A percentile compares a stretch with the other conserved stretches of the same genome.
Evolutionary conservation across 2,113 vertebrate species (phyloP).

Genomic region (Castor canadensis): DNA sequence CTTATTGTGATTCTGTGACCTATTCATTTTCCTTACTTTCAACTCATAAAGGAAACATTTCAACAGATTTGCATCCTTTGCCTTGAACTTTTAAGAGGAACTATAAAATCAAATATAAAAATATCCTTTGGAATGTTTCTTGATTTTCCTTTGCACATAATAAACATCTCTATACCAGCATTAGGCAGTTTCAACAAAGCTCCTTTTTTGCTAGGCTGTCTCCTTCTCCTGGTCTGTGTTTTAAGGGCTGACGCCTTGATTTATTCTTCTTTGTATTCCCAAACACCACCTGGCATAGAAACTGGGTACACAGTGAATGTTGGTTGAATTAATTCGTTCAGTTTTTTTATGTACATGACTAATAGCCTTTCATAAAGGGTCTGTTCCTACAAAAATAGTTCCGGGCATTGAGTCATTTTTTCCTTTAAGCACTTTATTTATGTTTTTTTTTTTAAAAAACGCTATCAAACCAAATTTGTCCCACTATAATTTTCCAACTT

Average conservation of each 20-base stretch:
- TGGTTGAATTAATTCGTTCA: conserved; percentile 13
- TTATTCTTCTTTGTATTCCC: conserved; percentile 38
- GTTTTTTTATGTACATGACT: conserved; percentile 54
- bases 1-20: background rate
- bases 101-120: conserved; percentile 59
- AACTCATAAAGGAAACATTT: conserved; percentile 39
- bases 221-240: background rate
- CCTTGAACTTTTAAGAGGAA: conserved; percentile 49
- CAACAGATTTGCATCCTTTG: conserved; percentile 39
- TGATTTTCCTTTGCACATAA: conserved; percentile 23
- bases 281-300: background rate
- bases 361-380: conserved; percentile 55
- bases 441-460: conserved; percentile 11
- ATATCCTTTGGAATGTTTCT: background rate
- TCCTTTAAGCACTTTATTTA: conserved; percentile 45
- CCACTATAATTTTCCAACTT: conserved; percentile 67
- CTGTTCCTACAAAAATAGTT: conserved; percentile 53
- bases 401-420: conserved; percentile 36
- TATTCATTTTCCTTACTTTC: conserved; percentile 25
- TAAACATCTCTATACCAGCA: conserved; percentile 41
- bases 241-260: background rate
- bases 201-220: background rate
- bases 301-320: background rate
- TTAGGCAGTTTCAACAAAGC: background rate
- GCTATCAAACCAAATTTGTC: conserved; percentile 65